phyloP scores from a whole-genome alignment of 2,888 invertebrate species.

The Taphrorychus bicolor region DNA sequence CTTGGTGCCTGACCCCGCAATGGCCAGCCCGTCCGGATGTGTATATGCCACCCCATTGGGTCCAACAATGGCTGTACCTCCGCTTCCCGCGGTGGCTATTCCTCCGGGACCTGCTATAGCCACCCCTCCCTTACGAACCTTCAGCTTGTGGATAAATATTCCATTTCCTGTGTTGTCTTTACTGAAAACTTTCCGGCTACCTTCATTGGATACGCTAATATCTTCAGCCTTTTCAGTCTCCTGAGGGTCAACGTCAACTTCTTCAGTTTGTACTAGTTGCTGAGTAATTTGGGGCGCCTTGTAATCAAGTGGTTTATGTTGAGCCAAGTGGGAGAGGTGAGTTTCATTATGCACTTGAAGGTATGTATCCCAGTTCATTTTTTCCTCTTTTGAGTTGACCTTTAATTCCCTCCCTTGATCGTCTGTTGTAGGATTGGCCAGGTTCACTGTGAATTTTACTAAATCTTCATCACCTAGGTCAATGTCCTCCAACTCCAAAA shows the following conservation, averaged over 20 bases:
- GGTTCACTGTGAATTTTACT: conserved; percentile 43
- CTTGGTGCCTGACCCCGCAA: conserved; percentile 77
- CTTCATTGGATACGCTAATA: conserved; percentile 47
- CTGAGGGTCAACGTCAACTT: conserved; percentile 45
- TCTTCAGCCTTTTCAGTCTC: conserved; percentile 49
- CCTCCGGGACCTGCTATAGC: conserved; percentile 85
- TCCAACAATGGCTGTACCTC: conserved; percentile 81
- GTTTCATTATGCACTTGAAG: conserved; percentile 26
- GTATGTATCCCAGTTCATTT: conserved; percentile 26
- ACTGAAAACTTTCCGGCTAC: conserved; percentile 53
- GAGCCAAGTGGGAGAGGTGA: conserved; percentile 10
- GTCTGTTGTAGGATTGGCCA: neutral
- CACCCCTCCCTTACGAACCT: conserved; percentile 77
- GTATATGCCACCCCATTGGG: conserved; percentile 80
- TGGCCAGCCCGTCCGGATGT: conserved; percentile 76
- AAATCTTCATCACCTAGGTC: conserved; percentile 43
- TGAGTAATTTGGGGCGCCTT: conserved; percentile 44
- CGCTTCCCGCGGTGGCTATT: conserved; percentile 79
- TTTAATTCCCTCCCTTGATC: conserved; percentile 17
- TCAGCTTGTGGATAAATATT: conserved; percentile 72
- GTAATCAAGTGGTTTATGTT: conserved; percentile 2
- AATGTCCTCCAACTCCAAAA: conserved; percentile 45
- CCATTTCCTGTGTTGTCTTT: conserved; percentile 64
- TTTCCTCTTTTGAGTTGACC: conserved; percentile 9
- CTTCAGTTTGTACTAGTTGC: conserved; percentile 44